A percentile compares a stretch with the other conserved stretches of the same genome.
These are phyloP conservation scores for Heteromurus nitidus DNA, from an alignment of 2,888 invertebrate genomes.

Conservation along the genomic window DNA sequence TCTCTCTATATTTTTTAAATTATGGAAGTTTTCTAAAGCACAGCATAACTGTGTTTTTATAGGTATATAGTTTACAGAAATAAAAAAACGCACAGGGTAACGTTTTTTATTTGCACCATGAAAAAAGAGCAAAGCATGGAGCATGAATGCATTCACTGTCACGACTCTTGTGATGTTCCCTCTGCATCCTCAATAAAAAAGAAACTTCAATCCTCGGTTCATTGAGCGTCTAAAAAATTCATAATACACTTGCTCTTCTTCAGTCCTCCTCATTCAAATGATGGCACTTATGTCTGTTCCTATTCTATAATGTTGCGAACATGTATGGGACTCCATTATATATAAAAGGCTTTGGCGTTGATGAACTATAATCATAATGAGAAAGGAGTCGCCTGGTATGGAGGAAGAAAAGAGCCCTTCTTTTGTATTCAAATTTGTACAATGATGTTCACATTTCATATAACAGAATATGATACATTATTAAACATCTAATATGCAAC, in stretches of 20 bases:
- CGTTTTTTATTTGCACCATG: slow-evolving; percentile 21
- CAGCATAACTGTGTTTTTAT: not conserved
- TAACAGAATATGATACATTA: not conserved
- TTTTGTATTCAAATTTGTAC: slow-evolving; percentile 5
- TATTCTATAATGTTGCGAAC: no score
- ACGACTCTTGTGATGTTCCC: slow-evolving; percentile 20
- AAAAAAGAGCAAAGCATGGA: not conserved
- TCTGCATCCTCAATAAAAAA: slow-evolving; percentile 19
- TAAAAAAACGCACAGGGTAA: slow-evolving; percentile 8
- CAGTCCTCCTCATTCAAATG: not conserved
- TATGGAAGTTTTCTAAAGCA: slow-evolving; percentile 19
- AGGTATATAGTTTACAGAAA: no score
- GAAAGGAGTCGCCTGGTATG: slow-evolving; percentile 19
- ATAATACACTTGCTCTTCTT: not conserved
- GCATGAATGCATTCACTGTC: slow-evolving; percentile 37
- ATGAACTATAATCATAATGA: slow-evolving; percentile 15
- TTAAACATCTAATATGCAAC: not conserved
- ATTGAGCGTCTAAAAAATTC: slow-evolving; percentile 40
- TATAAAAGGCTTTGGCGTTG: not conserved
- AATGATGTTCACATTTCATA: not conserved
- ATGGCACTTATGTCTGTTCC: no score
- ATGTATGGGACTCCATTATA: not conserved
- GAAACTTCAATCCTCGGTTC: slow-evolving; percentile 34
- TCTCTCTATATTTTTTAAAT: slow-evolving; percentile 51
- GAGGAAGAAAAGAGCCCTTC: slow-evolving; percentile 19